Percentiles rank a stretch among this genome's conserved stretches.
Conservation (phyloP, 2,113 vertebrate genomes). For the Pampusana beccarii region DNA sequence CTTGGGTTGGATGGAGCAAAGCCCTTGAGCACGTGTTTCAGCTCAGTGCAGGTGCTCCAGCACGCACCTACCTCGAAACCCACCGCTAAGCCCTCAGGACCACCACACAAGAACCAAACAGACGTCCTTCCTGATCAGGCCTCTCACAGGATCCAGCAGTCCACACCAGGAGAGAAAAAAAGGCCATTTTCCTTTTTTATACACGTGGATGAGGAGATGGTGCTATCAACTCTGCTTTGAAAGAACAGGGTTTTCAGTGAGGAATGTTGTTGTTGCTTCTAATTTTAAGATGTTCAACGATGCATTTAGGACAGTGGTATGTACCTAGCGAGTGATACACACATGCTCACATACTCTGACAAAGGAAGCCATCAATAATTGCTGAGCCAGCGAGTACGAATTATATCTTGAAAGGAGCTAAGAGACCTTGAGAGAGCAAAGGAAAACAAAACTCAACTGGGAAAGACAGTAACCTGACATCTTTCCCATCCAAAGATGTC, state of each 20-base stretch:
- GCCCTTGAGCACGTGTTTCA: neutral
- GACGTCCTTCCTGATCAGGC: neutral
- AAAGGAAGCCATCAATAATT: constrained; percentile 51
- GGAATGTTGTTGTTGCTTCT: neutral
- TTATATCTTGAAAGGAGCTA: constrained; percentile 32
- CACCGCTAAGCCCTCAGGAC: neutral
- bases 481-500: constrained; percentile 13
- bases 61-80: rapidly evolving
- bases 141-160: neutral
- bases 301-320: constrained; percentile 10
- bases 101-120: neutral
- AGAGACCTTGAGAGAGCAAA: neutral
- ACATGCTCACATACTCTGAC: constrained; percentile 12
- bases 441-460: constrained; percentile 21
- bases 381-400: neutral
- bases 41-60: neutral
- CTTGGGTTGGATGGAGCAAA: neutral
- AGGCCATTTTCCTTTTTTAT: neutral
- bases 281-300: neutral
- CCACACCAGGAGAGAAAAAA: neutral
- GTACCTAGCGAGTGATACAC: constrained; percentile 1
- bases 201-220: neutral
- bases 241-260: neutral
- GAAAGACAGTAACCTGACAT: constrained; percentile 43
- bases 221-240: neutral